Percentiles rank a stretch among this genome's conserved stretches.
phyloP scores from a whole-genome alignment of 2,888 invertebrate species.

The Ophion ellenae region DNA sequence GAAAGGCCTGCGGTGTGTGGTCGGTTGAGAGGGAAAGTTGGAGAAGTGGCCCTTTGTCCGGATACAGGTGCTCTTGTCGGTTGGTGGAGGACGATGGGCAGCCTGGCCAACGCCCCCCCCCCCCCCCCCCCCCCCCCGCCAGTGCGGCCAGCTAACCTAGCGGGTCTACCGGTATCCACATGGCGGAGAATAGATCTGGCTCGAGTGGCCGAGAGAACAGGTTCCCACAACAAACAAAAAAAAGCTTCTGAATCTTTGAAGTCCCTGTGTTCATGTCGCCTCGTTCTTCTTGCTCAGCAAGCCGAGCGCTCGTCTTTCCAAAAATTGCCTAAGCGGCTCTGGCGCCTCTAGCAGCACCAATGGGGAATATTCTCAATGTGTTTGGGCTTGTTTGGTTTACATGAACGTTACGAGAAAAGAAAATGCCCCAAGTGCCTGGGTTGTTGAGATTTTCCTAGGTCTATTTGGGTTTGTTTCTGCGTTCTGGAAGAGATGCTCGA shows the following conservation, averaged over 20 bases:
- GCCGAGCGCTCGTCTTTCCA: not conserved
- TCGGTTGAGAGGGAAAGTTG: conserved; percentile 75
- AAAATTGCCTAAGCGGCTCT: not conserved
- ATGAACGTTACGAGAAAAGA: not conserved
- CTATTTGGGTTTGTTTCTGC: conserved; percentile 11
- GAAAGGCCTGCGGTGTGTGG: conserved; percentile 64
- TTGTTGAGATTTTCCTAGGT: not conserved
- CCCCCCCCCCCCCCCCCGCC: conserved; percentile 38
- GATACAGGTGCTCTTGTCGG: conserved; percentile 62
- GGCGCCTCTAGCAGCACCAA: too few species aligned
- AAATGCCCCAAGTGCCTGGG: not conserved
- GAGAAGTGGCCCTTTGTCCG: conserved; percentile 73
- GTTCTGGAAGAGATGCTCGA: not conserved
- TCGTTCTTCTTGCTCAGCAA: not conserved
- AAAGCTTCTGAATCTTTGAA: conserved; percentile 61
- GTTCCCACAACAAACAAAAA: conserved; percentile 68
- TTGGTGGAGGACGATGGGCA: conserved; percentile 30
- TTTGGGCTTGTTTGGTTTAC: not conserved
- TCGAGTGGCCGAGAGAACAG: conserved; percentile 62
- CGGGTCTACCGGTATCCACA: conserved; percentile 37
- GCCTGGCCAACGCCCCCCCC: conserved; percentile 40
- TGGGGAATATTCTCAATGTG: not conserved
- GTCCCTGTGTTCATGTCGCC: not conserved
- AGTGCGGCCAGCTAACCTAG: conserved; percentile 37
- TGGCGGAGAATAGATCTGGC: conserved; percentile 36